Base-by-base conservation (phyloP, 2,888 invertebrate species). In the Spisula subtruncata region DNA sequence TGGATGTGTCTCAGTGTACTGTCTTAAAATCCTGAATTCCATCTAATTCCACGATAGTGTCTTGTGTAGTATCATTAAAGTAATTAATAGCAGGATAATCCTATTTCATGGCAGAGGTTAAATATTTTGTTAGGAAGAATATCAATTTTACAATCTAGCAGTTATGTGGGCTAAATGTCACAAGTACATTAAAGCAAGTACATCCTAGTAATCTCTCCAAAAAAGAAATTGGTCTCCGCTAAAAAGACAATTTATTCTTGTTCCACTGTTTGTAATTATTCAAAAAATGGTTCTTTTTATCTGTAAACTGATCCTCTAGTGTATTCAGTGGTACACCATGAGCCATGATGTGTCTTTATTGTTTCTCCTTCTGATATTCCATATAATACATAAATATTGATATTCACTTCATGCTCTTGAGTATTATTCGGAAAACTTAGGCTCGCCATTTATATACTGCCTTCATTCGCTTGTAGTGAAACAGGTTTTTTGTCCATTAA, bases 371-470 rank as follows among this genome's bases (percentile, higher is more conserved):
- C 48, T 71, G 71, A 60, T 75, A 75, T n/a, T n/a, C 82, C 79
- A 25, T 83, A 87, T 87, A 75, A 87, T 83, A 83, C 87, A 87
- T 87, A 83, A 87, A 75, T 87, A 87, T 87, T 87, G 87, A 87
- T 87, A 87, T 87, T 87, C 83, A 87, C 83, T 79, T 41, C 46
- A 32, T 71, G 46, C 71, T 84, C 35, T 25, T 14, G 25, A 75
- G 75, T 75, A 35, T 32, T 32, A 75, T 75, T 35, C 75, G 18
- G 75, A 32, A 41, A 75, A 75, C 75, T 75, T 32, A 35, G 75
- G 35, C 75, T 75, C 5, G 35, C 75, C 75, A 32, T 75, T 75
- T 35, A 75, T 32, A 75, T n/a, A n/a, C 10, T 75, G 75, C 75
- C 32, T 35, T 75, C 75, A 75, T 75, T 75, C 75, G 75, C 12